Evolutionary conservation across 2,797 vertebrate species (phyloP), one percentile per base, ranked within the genome.

Genomic region (Anguilla anguilla): DNA sequence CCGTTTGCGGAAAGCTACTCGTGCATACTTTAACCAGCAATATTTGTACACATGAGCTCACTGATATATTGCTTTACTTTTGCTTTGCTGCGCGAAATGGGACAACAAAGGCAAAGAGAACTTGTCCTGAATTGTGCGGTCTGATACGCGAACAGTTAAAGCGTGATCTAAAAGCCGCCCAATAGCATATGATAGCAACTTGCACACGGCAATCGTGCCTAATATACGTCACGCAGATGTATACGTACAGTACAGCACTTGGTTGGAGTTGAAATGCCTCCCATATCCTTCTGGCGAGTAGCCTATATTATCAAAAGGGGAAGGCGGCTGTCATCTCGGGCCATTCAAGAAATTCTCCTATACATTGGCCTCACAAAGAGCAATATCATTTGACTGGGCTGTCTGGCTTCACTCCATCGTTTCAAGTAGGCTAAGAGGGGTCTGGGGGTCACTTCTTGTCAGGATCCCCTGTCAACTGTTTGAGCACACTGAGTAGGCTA

Each of bases 321-420:
- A 10, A 81, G 39, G 6, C 2, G 17, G 31, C 43, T 51, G 39
- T 46, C 22, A 46, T 11, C 77, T 25, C 39, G 22, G 77, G 6
- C 77, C 43, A 51, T 49, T 81, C 43, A 81, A 31, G 17, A 19
- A 22, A 49, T 22, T 49, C 3, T 67, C 64, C 25, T 25, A 28
- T 85, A 51, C 85, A 90, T 39, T 86, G 87, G 86, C 87, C 86
- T 83, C 51, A 61, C 84, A 5, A 86, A 77, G 6, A 11, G 51
- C 51, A 0, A 43, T 89, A 90, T 86, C 72, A 89, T 87, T 88
- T 91, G 69, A 87, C 4, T 69, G 84, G 19, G 49, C 84, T 90
- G 93, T 88, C 91, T 87, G 85, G 85, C 88, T 87, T 89, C 89
- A 88, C 89, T 57, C 90, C 85, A 86, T 46, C 89, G 53, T 89